phyloP scores from a whole-genome alignment of 2,888 invertebrate genomes.

The Ophion ellenae region DNA sequence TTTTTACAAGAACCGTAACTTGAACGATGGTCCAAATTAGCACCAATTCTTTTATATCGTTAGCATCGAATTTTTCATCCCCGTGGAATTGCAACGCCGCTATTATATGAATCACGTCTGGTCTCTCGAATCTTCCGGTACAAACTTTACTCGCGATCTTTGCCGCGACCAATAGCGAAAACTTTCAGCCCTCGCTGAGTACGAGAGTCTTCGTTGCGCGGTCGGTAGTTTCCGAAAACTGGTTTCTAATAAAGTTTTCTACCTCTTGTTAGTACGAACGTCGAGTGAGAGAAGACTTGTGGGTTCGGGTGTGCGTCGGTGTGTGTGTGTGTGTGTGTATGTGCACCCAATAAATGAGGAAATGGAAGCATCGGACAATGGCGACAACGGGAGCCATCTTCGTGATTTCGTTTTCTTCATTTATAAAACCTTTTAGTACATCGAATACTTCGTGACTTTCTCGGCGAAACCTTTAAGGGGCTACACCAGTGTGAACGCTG shows the following conservation, averaged over 20 bases:
- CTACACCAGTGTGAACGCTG: no score
- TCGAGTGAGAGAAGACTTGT: constrained; percentile 40
- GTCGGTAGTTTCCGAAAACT: constrained; percentile 54
- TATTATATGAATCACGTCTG: constrained; percentile 57
- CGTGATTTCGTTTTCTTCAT: constrained; percentile 14
- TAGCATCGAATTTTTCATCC: constrained; percentile 6
- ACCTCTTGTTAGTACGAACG: constrained; percentile 59
- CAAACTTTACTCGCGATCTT: constrained; percentile 49
- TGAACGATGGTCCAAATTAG: background rate
- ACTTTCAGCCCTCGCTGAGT: constrained; percentile 45
- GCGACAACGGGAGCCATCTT: constrained; percentile 44
- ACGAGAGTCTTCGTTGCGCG: constrained; percentile 18
- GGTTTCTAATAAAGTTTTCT: constrained; percentile 66
- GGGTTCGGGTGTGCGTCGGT: no score
- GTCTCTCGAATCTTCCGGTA: constrained; percentile 31
- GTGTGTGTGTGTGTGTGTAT: background rate
- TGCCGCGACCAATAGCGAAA: constrained; percentile 37
- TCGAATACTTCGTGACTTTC: constrained; percentile 54
- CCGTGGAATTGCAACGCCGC: background rate
- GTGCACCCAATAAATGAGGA: constrained; percentile 29
- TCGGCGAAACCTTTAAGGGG: constrained; percentile 33
- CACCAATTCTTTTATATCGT: constrained; percentile 2
- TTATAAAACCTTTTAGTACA: constrained; percentile 33
- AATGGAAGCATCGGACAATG: constrained; percentile 47
- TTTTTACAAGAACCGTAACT: no score